These are phyloP conservation scores for Chloroclystis v-ata DNA, from an alignment of 2,888 invertebrate species.

Conservation along the genomic window DNA sequence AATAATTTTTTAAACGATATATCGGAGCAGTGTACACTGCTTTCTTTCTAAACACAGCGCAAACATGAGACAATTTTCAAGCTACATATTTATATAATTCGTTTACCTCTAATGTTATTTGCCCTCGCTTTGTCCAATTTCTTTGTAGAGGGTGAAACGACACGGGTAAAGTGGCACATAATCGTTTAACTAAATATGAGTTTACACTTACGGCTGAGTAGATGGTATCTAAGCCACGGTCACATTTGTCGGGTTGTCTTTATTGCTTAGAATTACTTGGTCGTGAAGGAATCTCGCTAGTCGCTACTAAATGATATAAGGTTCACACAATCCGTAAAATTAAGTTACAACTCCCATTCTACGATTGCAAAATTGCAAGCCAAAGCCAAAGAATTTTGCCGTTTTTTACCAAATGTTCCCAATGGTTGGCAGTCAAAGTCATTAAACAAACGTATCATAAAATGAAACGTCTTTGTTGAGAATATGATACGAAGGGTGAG, in stretches of 20 bases:
- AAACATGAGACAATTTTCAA: constrained; percentile 20
- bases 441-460: not conserved
- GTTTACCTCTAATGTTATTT: constrained; percentile 21
- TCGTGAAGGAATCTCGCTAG: constrained; percentile 49
- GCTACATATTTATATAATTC: constrained; percentile 21
- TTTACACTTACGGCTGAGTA: constrained; percentile 30
- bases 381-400: too few species aligned
- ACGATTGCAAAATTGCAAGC: too few species aligned
- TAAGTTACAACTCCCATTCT: too few species aligned
- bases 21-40: not conserved
- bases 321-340: not conserved
- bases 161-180: constrained; percentile 31
- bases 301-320: not conserved
- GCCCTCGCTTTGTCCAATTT: constrained; percentile 23
- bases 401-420: too few species aligned
- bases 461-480: not conserved
- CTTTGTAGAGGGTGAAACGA: constrained; percentile 30
- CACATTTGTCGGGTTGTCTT: constrained; percentile 48
- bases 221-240: constrained; percentile 44
- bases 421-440: too few species aligned
- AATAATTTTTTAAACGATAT: too few species aligned
- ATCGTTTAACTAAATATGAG: constrained; percentile 35
- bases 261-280: constrained; percentile 48
- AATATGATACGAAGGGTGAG: constrained; percentile 26
- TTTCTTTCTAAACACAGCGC: constrained; percentile 9